These are phyloP conservation scores for Chelidonichthys spinosus DNA, from an alignment of 2,797 vertebrate genomes.

Conservation along the genomic window DNA sequence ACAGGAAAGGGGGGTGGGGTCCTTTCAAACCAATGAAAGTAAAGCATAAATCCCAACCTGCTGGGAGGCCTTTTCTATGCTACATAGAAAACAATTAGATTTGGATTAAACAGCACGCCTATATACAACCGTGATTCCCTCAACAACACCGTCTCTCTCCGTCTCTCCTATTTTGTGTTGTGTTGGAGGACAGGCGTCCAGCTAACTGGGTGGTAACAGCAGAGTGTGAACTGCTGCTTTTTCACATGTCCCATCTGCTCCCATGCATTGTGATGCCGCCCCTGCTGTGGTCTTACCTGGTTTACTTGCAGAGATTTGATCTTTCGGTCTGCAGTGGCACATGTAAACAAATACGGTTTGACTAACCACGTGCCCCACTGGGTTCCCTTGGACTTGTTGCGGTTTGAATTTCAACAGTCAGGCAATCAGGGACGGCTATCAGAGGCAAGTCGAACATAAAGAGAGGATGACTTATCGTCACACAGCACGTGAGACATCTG, in stretches of 20 bases:
- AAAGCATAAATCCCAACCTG: conserved; percentile 7
- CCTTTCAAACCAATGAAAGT: conserved; percentile 51
- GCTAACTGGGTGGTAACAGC: conserved; percentile 7
- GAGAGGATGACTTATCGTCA: not conserved
- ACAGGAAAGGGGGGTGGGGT: conserved; percentile 50
- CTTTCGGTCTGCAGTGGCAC: not conserved
- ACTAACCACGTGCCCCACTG: not conserved
- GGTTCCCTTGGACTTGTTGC: conserved; percentile 28
- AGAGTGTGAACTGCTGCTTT: not conserved
- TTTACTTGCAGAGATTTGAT: not conserved
- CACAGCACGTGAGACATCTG: not conserved
- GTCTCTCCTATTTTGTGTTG: too few species aligned
- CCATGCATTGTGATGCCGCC: not conserved
- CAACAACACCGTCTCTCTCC: too few species aligned
- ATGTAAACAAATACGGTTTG: conserved; percentile 13
- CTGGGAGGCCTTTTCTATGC: not conserved
- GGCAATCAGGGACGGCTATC: not conserved
- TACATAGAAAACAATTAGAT: not conserved
- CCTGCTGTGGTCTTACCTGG: not conserved
- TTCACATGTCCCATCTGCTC: conserved; percentile 26
- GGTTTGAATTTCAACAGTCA: not conserved
- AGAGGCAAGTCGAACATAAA: not conserved
- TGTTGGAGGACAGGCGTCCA: not conserved
- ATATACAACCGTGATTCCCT: not conserved
- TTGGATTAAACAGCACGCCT: not conserved